Evolutionary conservation across 2,113 vertebrate genomes (phyloP).

Genomic region (Serinus canaria): DNA sequence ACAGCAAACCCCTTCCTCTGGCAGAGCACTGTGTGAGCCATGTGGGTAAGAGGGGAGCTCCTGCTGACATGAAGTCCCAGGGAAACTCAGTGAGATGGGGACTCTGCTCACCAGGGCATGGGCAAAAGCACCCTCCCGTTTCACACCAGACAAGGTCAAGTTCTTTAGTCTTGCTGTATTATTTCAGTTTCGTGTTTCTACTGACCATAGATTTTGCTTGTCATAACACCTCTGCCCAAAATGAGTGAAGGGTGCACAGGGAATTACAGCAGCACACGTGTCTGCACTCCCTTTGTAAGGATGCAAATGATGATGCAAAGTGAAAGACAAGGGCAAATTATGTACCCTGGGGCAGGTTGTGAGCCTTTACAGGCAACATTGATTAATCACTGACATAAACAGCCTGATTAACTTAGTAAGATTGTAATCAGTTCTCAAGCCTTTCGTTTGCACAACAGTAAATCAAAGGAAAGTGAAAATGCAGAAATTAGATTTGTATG

Average conservation of each 20-base stretch:
- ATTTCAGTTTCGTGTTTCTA: neutral
- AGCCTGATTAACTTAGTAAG: conserved; percentile 22
- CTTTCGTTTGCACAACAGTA: conserved; percentile 50
- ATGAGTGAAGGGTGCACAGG: neutral
- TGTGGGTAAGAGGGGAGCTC: rapidly evolving
- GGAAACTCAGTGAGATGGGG: neutral
- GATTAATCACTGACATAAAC: conserved; percentile 60
- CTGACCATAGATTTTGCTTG: neutral
- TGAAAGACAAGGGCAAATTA: conserved; percentile 28
- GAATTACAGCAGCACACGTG: neutral
- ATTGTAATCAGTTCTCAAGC: conserved; percentile 36
- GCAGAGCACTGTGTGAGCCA: neutral
- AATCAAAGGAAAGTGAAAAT: conserved; percentile 47
- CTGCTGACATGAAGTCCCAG: neutral
- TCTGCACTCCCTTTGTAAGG: neutral
- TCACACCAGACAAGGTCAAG: neutral
- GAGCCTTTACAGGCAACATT: conserved; percentile 16
- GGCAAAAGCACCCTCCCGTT: neutral
- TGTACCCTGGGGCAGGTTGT: conserved; percentile 7
- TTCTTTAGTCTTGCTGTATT: neutral
- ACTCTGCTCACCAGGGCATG: neutral
- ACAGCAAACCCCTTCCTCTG: neutral
- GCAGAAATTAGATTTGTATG: conserved; percentile 14
- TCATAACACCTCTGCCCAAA: neutral
- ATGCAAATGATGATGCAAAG: conserved; percentile 15